Conservation (phyloP, 2,888 invertebrate genomes). For the Hesperia comma region DNA sequence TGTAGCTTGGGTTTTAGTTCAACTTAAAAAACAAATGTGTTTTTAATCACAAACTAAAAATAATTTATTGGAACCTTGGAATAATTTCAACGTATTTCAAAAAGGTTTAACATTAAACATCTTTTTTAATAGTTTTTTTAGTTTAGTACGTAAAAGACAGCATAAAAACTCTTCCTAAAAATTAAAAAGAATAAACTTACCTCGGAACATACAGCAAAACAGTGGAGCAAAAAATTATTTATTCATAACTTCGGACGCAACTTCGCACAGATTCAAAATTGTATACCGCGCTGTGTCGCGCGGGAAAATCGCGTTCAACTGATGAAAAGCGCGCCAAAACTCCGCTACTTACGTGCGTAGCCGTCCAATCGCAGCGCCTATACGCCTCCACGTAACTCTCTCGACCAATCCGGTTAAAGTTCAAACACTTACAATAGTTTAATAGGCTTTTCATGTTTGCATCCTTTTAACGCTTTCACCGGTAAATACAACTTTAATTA, state of each 20-base stretch:
- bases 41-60: too few species aligned
- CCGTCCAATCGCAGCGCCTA: constrained; percentile 63
- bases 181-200: constrained; percentile 47
- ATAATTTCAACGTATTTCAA: too few species aligned
- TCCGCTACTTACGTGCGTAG: constrained; percentile 65
- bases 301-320: constrained; percentile 70
- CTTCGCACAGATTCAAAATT: constrained; percentile 39
- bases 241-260: constrained; percentile 65
- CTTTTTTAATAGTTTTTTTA: not conserved
- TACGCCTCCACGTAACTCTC: constrained; percentile 64
- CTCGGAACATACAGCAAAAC: constrained; percentile 44
- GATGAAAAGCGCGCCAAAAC: constrained; percentile 78
- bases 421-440: constrained; percentile 74
- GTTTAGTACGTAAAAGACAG: not conserved
- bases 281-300: constrained; percentile 50
- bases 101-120: too few species aligned
- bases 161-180: not conserved
- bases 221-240: constrained; percentile 54
- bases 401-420: constrained; percentile 67
- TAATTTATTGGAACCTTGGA: too few species aligned
- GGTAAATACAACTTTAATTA: constrained; percentile 27
- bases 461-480: constrained; percentile 45
- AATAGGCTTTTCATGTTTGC: constrained; percentile 76
- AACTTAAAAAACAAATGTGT: too few species aligned
- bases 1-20: too few species aligned